A percentile compares a stretch with the other conserved stretches of the same genome.
Conservation (phyloP, 2,113 vertebrate species). For the Xiphias gladius region DNA sequence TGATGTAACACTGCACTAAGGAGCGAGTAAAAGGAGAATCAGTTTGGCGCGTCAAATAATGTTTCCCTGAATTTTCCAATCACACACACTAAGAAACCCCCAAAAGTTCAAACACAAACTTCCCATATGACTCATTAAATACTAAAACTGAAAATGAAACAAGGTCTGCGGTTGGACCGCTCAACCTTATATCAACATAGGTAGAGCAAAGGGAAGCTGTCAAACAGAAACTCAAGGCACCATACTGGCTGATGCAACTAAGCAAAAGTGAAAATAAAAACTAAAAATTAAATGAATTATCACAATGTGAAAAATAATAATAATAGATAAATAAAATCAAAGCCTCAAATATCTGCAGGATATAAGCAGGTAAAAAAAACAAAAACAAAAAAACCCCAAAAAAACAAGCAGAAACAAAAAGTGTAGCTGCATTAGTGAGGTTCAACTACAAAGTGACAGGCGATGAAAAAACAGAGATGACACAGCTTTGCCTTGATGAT, state of each 20-base stretch:
- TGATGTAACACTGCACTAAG: no score
- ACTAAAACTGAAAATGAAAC: conserved; percentile 11
- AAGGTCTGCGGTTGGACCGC: background rate
- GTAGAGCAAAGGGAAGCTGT: background rate
- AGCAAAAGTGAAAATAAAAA: background rate
- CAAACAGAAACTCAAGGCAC: background rate
- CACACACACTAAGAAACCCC: background rate
- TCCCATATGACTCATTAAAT: no score
- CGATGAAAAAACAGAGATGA: background rate
- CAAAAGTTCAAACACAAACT: background rate
- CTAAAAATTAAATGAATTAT: background rate
- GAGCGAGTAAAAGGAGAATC: no score
- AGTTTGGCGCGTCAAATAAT: no score
- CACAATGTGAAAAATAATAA: background rate
- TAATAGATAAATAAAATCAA: background rate
- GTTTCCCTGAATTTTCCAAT: background rate
- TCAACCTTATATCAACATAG: no score
- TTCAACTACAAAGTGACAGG: background rate
- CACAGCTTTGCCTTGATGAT: background rate
- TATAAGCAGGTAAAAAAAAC: no score
- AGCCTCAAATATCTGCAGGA: background rate
- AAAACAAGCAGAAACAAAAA: background rate
- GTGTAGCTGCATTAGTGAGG: background rate
- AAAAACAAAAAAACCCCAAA: no score
- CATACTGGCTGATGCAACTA: background rate